phyloP scores from a whole-genome alignment of 1,140 invertebrate genomes.

The Monomorium pharaonis region DNA sequence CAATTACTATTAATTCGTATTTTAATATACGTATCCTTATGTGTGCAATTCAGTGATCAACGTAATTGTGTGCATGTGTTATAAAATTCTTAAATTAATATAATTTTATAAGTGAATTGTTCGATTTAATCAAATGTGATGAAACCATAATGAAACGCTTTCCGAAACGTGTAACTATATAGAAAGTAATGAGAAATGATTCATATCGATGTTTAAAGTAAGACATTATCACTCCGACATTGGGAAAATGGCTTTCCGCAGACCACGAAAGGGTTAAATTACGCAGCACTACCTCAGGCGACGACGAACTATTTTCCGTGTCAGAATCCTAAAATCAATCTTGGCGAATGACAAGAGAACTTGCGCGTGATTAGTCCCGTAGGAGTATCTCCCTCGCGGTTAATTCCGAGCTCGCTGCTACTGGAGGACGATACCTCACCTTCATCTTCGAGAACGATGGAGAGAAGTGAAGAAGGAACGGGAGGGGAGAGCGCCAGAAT shows the following conservation, averaged over 20 bases:
- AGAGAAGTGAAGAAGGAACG: conserved; percentile 19
- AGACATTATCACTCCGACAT: background rate
- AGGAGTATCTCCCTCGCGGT: conserved; percentile 70
- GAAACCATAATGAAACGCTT: background rate
- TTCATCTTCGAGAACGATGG: conserved; percentile 39
- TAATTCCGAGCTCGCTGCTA: conserved; percentile 63
- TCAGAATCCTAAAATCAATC: conserved; percentile 70
- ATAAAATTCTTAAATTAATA: background rate
- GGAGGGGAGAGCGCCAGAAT: conserved; percentile 69
- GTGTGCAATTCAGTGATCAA: background rate
- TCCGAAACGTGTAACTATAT: background rate
- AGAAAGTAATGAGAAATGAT: background rate
- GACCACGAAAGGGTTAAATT: conserved; percentile 41
- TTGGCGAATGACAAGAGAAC: conserved; percentile 69
- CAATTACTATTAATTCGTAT: background rate
- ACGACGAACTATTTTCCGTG: conserved; percentile 48
- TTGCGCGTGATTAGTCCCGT: conserved; percentile 72
- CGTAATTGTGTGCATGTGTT: background rate
- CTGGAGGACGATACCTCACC: conserved; percentile 68
- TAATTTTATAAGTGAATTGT: background rate
- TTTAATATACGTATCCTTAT: background rate
- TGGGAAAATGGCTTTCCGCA: conserved; percentile 16
- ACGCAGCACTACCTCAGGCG: conserved; percentile 9
- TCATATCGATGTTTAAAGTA: background rate
- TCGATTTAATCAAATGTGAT: background rate